Evolutionary conservation across 2,888 invertebrate species (phyloP), one percentile per base, ranked within the genome.

Genomic region (Timema podura): DNA sequence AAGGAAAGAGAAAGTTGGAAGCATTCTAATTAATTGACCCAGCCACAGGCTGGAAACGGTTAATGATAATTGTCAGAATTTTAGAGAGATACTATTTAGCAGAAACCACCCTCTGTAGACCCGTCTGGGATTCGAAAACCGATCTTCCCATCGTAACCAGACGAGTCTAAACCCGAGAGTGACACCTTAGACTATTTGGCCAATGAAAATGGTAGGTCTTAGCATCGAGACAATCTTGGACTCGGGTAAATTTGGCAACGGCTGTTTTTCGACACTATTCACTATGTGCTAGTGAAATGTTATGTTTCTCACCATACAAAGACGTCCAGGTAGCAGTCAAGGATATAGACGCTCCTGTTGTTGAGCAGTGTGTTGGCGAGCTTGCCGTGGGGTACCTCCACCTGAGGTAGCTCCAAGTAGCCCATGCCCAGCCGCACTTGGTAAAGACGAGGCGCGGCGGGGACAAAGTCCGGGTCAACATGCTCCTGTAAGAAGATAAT

Each of bases 371-470:
- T 88, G 76, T 93, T 90, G 0, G 87, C 86, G 7, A 97, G 84
- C 77, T 91, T 91, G 72, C 88, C 87, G 74, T 91, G 89, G 0
- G 92, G 88, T 54, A 90, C 84, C 80, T 91, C 90, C 6, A 91
- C 93, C 84, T 99, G 99, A 5, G 98, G 98, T 76, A 99, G 84
- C 82, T 99, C 99, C 76, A 99, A 83, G 82, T 98, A 99, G 0
- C 99, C 99, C 95, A 97, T 98, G 65, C 99, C 98, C 13, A 99
- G 86, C 77, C 96, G 93, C 69, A 99, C 96, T 83, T 95, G 92
- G 83, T 98, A 98, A 69, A 98, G 82, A 6, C 93, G 87, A 0
- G 96, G 91, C 13, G 85, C 80, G 0, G 85, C 81, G 75, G 91
- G 89, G 10, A 82, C 77, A 79, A 90, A 91, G 69, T 89, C 83